phyloP scores from a whole-genome alignment of 2,888 invertebrate genomes.

The Callosobruchus maculatus region DNA sequence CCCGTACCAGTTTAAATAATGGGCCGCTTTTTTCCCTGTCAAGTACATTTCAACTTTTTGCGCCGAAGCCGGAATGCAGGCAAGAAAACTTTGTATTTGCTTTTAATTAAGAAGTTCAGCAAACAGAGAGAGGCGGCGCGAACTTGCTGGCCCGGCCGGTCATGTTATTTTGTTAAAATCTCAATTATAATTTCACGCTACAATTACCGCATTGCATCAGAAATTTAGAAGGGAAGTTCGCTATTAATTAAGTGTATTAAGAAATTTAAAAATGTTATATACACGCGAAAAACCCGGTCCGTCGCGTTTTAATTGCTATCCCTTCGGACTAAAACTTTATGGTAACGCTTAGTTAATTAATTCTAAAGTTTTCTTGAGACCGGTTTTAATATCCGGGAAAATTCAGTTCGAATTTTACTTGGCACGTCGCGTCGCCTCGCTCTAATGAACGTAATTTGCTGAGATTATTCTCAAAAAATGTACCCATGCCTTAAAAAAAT shows the following conservation, averaged over 20 bases:
- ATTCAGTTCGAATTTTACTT: neutral
- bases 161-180: slow-evolving; percentile 23
- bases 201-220: slow-evolving; percentile 17
- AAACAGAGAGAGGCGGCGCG: neutral
- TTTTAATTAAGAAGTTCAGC: slow-evolving; percentile 24
- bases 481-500: no score
- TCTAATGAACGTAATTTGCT: neutral
- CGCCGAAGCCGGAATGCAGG: slow-evolving; percentile 5
- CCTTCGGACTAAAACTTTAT: neutral
- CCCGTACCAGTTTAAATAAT: neutral
- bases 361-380: neutral
- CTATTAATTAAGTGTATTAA: slow-evolving; percentile 5
- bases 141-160: slow-evolving; percentile 16
- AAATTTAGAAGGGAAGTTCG: slow-evolving; percentile 1
- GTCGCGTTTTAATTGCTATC: neutral
- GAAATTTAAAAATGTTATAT: neutral
- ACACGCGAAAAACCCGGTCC: neutral
- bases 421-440: neutral
- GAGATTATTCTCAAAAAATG: no score
- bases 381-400: neutral
- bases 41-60: neutral
- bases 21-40: neutral
- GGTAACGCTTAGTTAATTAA: neutral
- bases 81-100: slow-evolving; percentile 17
- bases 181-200: slow-evolving; percentile 30